phyloP scores from a whole-genome alignment of 2,888 invertebrate genomes.

The Drosophila ustulata region DNA sequence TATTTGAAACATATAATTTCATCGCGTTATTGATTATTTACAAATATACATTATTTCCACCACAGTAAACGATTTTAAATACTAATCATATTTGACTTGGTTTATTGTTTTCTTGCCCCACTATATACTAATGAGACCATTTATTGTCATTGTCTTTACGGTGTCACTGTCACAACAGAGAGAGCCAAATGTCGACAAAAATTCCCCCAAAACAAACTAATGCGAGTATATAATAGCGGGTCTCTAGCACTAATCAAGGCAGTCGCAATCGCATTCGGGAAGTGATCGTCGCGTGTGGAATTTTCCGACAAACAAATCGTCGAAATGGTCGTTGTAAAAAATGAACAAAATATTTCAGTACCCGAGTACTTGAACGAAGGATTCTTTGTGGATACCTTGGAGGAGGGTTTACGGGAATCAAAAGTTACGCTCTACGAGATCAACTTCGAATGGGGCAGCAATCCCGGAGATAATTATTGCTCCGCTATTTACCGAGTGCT shows the following conservation, averaged over 20 bases:
- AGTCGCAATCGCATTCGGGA: conserved; percentile 21
- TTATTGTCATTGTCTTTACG: not conserved
- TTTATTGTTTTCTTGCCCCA: not conserved
- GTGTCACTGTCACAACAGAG: conserved; percentile 8
- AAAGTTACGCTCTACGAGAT: conserved; percentile 68
- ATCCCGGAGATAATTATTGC: conserved; percentile 83
- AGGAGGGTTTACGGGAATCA: conserved; percentile 73
- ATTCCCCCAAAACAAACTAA: conserved; percentile 2
- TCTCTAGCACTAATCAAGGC: not conserved
- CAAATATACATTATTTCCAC: not conserved
- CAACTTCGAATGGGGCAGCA: conserved; percentile 78
- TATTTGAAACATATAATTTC: not conserved
- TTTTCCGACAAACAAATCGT: not conserved
- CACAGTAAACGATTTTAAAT: not conserved
- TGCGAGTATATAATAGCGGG: conserved; percentile 33
- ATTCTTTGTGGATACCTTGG: conserved; percentile 78
- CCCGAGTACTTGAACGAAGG: conserved; percentile 73
- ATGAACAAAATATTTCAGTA: conserved; percentile 63
- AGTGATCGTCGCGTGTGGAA: conserved; percentile 4
- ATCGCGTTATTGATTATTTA: not conserved
- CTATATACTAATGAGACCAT: conserved; percentile 10
- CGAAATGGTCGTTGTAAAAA: conserved; percentile 60
- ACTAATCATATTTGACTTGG: not conserved
- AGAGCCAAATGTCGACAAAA: conserved; percentile 15
- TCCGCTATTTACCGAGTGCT: conserved; percentile 81